Conservation (phyloP, 64 coral and sea anemone genomes). For the Montipora foliosa region DNA sequence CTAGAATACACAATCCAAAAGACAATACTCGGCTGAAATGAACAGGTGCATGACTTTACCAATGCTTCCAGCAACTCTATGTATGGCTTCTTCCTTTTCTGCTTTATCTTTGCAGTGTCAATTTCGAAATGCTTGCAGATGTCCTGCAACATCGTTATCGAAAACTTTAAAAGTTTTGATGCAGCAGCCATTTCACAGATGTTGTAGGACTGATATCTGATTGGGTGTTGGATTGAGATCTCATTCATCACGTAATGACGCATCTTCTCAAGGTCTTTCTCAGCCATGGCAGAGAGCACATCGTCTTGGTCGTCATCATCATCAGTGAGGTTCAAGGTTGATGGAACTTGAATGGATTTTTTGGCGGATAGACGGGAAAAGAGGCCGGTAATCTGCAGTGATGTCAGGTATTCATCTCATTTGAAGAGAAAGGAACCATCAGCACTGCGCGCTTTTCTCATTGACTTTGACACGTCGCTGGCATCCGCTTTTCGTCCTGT, state of each 20-base stretch:
- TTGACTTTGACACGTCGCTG: neutral
- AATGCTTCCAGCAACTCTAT: neutral
- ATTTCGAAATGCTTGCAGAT: constrained; percentile 65
- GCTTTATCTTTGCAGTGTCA: constrained; percentile 50
- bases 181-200: constrained; percentile 44
- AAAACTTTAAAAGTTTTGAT: constrained; percentile 59
- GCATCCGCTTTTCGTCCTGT: constrained; percentile 26
- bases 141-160: constrained; percentile 64
- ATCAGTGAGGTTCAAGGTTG: constrained; percentile 10
- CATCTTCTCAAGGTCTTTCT: too few relatives aligned
- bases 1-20: too few relatives aligned
- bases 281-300: too few relatives aligned
- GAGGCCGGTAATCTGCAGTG: constrained; percentile 13
- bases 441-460: constrained; percentile 43
- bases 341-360: constrained; percentile 17
- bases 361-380: constrained; percentile 28
- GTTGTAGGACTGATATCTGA: too few relatives aligned
- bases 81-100: constrained; percentile 69
- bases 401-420: constrained; percentile 38
- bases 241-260: too few relatives aligned
- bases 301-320: too few relatives aligned
- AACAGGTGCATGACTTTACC: constrained; percentile 33
- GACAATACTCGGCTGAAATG: neutral
- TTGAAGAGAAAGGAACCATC: constrained; percentile 43
- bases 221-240: too few relatives aligned